Evolutionary conservation across 2,113 vertebrate genomes (phyloP).

Genomic region (Vimba vimba): DNA sequence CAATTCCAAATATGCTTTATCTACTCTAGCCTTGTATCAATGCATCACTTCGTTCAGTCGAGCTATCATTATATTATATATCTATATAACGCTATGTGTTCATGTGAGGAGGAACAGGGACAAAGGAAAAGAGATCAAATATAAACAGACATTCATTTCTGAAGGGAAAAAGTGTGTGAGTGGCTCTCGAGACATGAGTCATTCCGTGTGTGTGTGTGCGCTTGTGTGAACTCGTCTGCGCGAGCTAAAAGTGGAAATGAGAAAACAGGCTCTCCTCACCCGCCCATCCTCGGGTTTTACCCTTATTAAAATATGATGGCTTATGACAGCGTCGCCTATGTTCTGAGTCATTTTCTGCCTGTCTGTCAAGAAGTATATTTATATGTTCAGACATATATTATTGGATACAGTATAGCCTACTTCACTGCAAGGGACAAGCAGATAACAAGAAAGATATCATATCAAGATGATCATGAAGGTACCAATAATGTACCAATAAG

Average conservation of each 20-base stretch:
- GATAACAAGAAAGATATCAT: neutral
- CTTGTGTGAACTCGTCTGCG: neutral
- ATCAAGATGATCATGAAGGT: neutral
- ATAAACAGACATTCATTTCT: neutral
- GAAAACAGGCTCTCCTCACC: neutral
- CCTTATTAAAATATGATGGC: conserved; percentile 18
- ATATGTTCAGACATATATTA: neutral
- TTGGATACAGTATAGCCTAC: neutral
- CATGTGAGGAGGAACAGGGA: neutral
- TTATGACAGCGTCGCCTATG: neutral
- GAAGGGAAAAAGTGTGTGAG: neutral
- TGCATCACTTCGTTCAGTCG: conserved; percentile 37
- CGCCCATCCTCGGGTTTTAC: neutral
- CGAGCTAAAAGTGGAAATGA: neutral
- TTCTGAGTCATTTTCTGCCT: conserved; percentile 15
- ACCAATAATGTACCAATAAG: too few species aligned
- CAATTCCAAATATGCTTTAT: too few species aligned
- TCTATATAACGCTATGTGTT: neutral
- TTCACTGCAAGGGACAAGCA: neutral
- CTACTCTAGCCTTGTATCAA: conserved; percentile 40
- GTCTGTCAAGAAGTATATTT: conserved; percentile 12
- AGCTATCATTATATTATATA: neutral
- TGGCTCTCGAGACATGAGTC: neutral
- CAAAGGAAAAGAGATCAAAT: neutral
- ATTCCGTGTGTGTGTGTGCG: neutral